Evolutionary conservation across 2,888 invertebrate genomes (phyloP), one percentile per base, ranked within the genome.

Genomic region (Horisme vitalbata): DNA sequence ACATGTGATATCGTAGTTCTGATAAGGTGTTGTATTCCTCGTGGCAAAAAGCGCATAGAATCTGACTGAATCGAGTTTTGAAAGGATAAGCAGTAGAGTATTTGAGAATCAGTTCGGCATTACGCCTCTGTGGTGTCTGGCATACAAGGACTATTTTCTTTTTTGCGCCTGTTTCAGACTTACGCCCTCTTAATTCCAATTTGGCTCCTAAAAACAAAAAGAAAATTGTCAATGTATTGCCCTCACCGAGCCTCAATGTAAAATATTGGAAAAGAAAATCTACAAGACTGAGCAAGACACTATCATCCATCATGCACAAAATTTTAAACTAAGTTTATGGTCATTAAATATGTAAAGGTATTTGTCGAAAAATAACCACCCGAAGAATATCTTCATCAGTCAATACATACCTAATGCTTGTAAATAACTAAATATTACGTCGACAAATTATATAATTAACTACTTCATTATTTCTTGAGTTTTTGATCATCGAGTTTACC

Each of bases 161-260:
- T 81, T 78, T 81, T 65, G 67, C 63, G 61, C 79, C 79, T 68
- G 58, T 74, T 59, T 77, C 78, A 71, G 61, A 74, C 60, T 79
- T 79, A 81, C 76, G 79, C 62, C 83, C 76, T 61, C 75, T 77
- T 65, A 83, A 79, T 79, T 81, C 83, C 85, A 83, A 80, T 72
- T 75, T 78, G 73, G 75, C 66, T 69, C 88, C 88, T 88, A 88
- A 83, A 88, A 88, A 85, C 77, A 85, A 81, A 85, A 85, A 84
- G 75, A 81, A 78, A 71, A 70, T 74, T 74, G 84, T 86, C 83
- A 86, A 75, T 84, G 68, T 72, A 60, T 71, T 66, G 68, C 68
- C 72, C 66, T 61, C 61, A 53, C 59, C 56, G 57, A 41, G 36
- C 41, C 33, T 33, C 20, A n/a, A n/a, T n/a, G n/a, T n/a, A n/a